A percentile compares a stretch with the other conserved stretches of the same genome.
Evolutionary conservation across 2,888 invertebrate genomes (phyloP).

Genomic region (Drosophila seclusa): DNA sequence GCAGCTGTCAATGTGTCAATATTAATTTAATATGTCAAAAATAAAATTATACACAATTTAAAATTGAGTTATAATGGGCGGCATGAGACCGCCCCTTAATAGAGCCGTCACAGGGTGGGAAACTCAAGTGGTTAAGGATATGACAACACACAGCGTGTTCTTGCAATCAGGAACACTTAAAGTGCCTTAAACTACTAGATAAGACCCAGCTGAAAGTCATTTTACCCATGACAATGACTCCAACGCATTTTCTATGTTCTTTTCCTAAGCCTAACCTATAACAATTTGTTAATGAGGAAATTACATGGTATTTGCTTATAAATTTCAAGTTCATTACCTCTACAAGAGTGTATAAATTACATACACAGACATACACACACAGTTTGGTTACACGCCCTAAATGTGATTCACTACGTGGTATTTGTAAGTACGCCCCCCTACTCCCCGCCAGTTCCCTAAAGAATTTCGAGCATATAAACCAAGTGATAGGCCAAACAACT

Average conservation of each 20-base stretch:
- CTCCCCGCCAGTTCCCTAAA: slow-evolving; percentile 7
- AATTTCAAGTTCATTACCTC: slow-evolving; percentile 57
- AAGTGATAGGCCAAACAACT: slow-evolving; percentile 53
- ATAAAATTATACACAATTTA: slow-evolving; percentile 70
- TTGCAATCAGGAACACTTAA: slow-evolving; percentile 25
- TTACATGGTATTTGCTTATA: slow-evolving; percentile 66
- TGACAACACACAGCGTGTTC: background rate
- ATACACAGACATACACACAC: slow-evolving; percentile 16
- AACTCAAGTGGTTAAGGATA: slow-evolving; percentile 46
- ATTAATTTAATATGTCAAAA: slow-evolving; percentile 79
- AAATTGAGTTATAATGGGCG: slow-evolving; percentile 69
- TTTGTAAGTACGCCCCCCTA: slow-evolving; percentile 29
- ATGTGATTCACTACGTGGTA: slow-evolving; percentile 47
- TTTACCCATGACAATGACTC: slow-evolving; percentile 29
- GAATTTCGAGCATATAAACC: slow-evolving; percentile 30
- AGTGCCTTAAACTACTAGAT: slow-evolving; percentile 22
- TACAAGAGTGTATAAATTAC: slow-evolving; percentile 43
- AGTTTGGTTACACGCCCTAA: slow-evolving; percentile 57
- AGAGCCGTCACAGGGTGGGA: slow-evolving; percentile 32
- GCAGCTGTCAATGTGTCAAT: slow-evolving; percentile 80
- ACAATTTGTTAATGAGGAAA: slow-evolving; percentile 72
- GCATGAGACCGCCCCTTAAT: slow-evolving; percentile 31
- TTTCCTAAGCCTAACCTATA: slow-evolving; percentile 29
- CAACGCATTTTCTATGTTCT: background rate
- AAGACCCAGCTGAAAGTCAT: slow-evolving; percentile 5